Evolutionary conservation across 2,797 vertebrate genomes (phyloP).

Genomic region (Pyrocephalus nanus): DNA sequence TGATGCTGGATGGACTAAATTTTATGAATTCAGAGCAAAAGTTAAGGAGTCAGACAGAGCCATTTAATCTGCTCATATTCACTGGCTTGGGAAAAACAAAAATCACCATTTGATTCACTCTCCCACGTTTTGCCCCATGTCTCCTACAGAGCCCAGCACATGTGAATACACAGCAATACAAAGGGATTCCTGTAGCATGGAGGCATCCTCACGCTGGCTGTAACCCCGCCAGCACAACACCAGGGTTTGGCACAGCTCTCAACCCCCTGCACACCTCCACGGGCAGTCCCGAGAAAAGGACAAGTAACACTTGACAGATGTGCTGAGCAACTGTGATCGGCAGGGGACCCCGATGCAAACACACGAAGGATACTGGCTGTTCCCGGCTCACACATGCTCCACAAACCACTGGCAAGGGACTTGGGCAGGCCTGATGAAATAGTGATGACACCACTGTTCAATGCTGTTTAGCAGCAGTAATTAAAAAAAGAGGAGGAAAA

Average conservation of each 20-base stretch:
- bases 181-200: neutral
- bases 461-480: neutral
- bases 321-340: neutral
- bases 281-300: neutral
- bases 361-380: neutral
- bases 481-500: neutral
- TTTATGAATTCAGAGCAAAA: neutral
- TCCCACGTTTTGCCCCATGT: neutral
- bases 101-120: neutral
- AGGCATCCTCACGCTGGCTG: neutral
- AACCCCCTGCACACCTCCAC: neutral
- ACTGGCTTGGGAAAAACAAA: no score
- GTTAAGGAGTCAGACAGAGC: neutral
- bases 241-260: slow-evolving; percentile 5
- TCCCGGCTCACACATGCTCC: neutral
- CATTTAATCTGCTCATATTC: neutral
- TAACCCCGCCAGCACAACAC: neutral
- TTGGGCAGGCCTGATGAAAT: slow-evolving; percentile 14
- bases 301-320: slow-evolving; percentile 29
- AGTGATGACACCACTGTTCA: slow-evolving; percentile 7
- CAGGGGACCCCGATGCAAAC: neutral
- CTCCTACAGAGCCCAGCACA: neutral
- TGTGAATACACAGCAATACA: neutral
- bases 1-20: neutral
- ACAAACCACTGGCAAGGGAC: neutral